Evolutionary conservation across 1,140 invertebrate genomes (phyloP).

Genomic region (Carposina sasakii): DNA sequence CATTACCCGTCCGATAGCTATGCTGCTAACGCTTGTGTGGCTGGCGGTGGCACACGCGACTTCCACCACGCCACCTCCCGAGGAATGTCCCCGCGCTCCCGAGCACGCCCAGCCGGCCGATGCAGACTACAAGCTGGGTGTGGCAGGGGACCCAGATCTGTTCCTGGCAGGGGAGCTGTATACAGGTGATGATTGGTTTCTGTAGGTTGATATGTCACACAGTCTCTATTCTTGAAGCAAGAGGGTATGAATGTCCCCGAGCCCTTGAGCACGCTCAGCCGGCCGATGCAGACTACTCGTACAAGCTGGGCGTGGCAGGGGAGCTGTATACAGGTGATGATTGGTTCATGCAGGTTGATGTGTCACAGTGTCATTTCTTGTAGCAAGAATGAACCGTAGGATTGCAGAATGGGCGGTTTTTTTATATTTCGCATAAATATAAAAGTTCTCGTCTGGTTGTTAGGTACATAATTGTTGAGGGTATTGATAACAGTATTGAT

Average conservation of each 20-base stretch:
- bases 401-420: no score
- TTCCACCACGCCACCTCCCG: conserved; percentile 8
- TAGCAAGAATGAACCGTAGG: no score
- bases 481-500: no score
- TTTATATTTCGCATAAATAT: no score
- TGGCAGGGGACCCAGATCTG: conserved; percentile 56
- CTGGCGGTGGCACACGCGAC: conserved; percentile 5
- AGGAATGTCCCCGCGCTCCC: conserved; percentile 42
- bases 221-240: no score
- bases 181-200: conserved; percentile 42
- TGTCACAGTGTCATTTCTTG: no score
- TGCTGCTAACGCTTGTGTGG: conserved; percentile 3
- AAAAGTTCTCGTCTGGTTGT: no score
- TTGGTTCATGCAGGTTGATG: no score
- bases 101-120: conserved; percentile 53
- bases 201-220: no score
- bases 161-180: conserved; percentile 60
- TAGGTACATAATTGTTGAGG: no score
- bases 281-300: conserved; percentile 41
- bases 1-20: background rate
- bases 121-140: conserved; percentile 38
- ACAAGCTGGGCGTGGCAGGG: conserved; percentile 47
- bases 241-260: no score
- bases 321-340: conserved; percentile 65
- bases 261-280: conserved; percentile 60